Evolutionary conservation across 2,888 invertebrate species (phyloP).

Genomic region (Leptopilina myrica): DNA sequence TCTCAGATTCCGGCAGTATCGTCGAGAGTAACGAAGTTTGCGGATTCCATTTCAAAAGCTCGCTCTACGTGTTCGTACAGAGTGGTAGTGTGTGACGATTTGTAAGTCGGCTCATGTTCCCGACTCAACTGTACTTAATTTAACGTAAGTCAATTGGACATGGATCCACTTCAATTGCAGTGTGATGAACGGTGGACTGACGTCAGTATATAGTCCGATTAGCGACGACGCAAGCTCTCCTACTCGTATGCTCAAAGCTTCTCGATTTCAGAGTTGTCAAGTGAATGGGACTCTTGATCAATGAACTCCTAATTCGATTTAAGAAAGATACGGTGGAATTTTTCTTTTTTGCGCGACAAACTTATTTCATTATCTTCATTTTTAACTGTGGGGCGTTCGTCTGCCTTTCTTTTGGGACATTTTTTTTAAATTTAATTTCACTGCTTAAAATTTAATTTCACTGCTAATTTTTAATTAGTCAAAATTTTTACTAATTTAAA

Average conservation of each 20-base stretch:
- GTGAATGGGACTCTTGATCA: constrained; percentile 28
- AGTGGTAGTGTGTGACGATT: constrained; percentile 2
- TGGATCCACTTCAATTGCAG: constrained; percentile 39
- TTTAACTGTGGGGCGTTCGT: not conserved
- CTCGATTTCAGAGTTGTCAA: constrained; percentile 20
- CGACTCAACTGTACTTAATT: constrained; percentile 28
- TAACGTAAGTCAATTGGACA: constrained; percentile 32
- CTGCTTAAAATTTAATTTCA: too few relatives aligned
- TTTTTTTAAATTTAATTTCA: too few relatives aligned
- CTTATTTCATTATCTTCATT: not conserved
- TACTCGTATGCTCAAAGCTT: constrained; percentile 21
- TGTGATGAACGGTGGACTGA: constrained; percentile 30
- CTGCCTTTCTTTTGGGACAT: not conserved
- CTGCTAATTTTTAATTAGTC: too few relatives aligned
- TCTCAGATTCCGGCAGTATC: constrained; percentile 36
- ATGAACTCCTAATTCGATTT: constrained; percentile 32
- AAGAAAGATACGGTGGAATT: not conserved
- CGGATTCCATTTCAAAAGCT: constrained; percentile 51
- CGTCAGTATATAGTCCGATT: constrained; percentile 25
- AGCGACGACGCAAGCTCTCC: constrained; percentile 4
- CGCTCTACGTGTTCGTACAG: constrained; percentile 18
- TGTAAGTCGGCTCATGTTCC: constrained; percentile 35
- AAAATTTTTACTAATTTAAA: too few relatives aligned
- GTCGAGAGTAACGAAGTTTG: constrained; percentile 54
- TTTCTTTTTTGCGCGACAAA: not conserved